Evolutionary conservation across 2,113 vertebrate genomes (phyloP).

Genomic region (Pan troglodytes): NHGRI_mPanTro3-v2.1_pri NC_072408.2:98143001-98143500

Average conservation of each 20-base stretch:
- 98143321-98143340: background rate
- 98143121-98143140: constrained; percentile 63
- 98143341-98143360: background rate
- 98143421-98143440: background rate
- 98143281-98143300: background rate
- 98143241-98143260: background rate
- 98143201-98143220: background rate
- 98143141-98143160: constrained; percentile 66
- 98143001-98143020: background rate
- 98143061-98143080: constrained; percentile 59
- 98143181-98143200: background rate
- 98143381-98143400: background rate
- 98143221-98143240: background rate
- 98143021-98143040: background rate
- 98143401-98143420: background rate
- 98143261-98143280: background rate
- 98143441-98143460: background rate
- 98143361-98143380: background rate
- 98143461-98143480: background rate
- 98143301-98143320: background rate
- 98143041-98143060: constrained; percentile 2
- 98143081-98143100: constrained; percentile 54
- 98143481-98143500: background rate
- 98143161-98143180: constrained; percentile 61
- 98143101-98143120: constrained; percentile 69